Evolutionary conservation across 2,113 vertebrate species (phyloP), one percentile per base, ranked within the genome.

Genomic region (Furnarius figulus): DNA sequence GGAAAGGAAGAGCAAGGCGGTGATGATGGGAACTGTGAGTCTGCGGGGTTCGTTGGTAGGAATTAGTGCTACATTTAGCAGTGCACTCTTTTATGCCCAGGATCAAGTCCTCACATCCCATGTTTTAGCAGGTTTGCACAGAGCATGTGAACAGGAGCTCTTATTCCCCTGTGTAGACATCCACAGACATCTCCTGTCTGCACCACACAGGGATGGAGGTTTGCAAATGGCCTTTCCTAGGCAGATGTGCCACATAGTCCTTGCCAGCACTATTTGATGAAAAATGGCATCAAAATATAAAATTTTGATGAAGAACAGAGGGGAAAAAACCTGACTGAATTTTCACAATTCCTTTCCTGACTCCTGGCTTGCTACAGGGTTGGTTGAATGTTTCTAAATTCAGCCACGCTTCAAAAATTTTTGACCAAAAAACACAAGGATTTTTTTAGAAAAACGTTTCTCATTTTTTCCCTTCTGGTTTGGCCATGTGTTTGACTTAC

Each of bases 401-500:
- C 94, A 95, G 87, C 84, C 78, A 77, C 0, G 1, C 59, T 93
- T 93, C 71, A 79, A 91, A 83, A 85, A 63, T 24, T 91, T 95
- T 93, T 90, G 49, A 94, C 87, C 87, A 80, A 94, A 95, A 96
- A 77, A 59, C 90, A 90, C 37, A 66, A 70, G 50, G 78, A 73
- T 31, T 55, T 87, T 78, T 96, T 94, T 79, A 91, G 78, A 76
- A 95, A 85, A 96, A 66, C 0, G 1, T 87, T 96, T 94, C 91
- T 97, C 91, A 97, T 0, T 90, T 94, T 97, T 96, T 96, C 94
- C 95, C 59, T 91, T 96, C 78, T 96, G 95, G 86, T 95, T 97
- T 96, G 96, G 86, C 79, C 68, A 80, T 67, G 83, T 55, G 70
- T 92, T 93, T 92, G 74, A 70, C 79, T 93, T 46, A 80, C 63